phyloP scores from a whole-genome alignment of 2,113 vertebrate genomes.

The Python bivittatus region DNA sequence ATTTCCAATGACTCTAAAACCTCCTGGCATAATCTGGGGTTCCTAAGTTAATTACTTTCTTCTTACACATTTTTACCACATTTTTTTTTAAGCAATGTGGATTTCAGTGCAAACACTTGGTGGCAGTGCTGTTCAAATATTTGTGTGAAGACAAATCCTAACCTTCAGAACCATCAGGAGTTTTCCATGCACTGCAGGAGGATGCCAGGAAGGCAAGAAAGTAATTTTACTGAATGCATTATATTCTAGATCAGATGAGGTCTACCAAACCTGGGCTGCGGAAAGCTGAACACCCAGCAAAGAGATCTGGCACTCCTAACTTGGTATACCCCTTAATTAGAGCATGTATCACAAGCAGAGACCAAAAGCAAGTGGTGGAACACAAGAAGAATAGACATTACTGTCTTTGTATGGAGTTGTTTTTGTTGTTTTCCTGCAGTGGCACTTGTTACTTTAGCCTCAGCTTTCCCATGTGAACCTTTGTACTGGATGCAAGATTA shows the following conservation, averaged over 20 bases:
- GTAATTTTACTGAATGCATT: background rate
- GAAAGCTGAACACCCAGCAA: background rate
- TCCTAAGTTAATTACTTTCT: conserved; percentile 2
- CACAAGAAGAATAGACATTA: background rate
- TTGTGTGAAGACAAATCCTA: background rate
- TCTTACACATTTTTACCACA: background rate
- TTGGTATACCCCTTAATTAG: background rate
- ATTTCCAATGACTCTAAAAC: rapidly evolving
- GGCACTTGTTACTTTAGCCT: background rate
- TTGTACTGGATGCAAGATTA: background rate
- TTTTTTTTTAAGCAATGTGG: background rate
- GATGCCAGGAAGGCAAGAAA: background rate
- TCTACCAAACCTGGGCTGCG: background rate
- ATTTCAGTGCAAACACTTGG: conserved; percentile 3
- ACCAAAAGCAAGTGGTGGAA: background rate
- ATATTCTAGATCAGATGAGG: background rate
- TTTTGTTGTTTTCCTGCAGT: background rate
- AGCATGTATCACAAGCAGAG: background rate
- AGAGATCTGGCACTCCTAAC: background rate
- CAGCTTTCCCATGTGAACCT: background rate
- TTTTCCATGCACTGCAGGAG: background rate
- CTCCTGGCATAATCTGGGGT: background rate
- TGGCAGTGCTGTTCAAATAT: conserved; percentile 27
- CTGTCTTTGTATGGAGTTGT: background rate
- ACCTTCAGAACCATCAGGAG: background rate